Base-by-base conservation (phyloP, 2,888 invertebrate genomes). In the Himalopsyche tibetana region DNA sequence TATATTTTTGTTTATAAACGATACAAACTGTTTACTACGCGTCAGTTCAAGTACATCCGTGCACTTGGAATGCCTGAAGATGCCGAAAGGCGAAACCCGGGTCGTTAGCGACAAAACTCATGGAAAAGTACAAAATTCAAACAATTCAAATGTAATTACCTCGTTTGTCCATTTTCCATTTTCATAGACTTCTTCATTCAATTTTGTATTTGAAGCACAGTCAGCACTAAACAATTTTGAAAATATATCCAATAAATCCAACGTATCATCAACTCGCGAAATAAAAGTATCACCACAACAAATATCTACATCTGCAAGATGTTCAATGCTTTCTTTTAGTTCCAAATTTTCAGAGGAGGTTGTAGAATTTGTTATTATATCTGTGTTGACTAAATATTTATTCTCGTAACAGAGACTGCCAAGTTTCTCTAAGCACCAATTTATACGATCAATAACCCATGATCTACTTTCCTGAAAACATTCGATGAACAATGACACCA, bases 201-300 rank as follows among this genome's bases (percentile, higher is more conserved):
- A 42, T 19, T 45, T 74, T 63, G 79, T 69, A 36, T 56, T n/a
- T 28, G 28, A 63, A 45, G 86, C 80, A n/a, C 36, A 63, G 40
- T 86, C 87, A 56, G 83, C 82, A 42, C 82, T 19, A 55, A 88
- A 88, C 45, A 83, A 69, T 51, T 85, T 85, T 82, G 83, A 81
- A 38, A 87, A 82, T 19, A 56, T 38, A 28, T 88, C 87, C 40
- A 86, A 84, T 15, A 87, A 42, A 45, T 88, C 85, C 69, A 88
- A 84, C 6, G 87, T 56, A 83, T 87, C 85, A 38, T 88, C 88
- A n/a, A 87, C 84, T 86, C 88, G 86, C 38, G 86, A 55, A 63
- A 88, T 86, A 83, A 88, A 88, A 15, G 85, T 79, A 69, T 87
- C 87, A 2, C 85, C 86, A 17, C 82, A 83, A 28, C 55, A 83